Base-by-base conservation (phyloP, 53 echinoderm and acorn worm species). In the Apostichopus leukothele region DNA sequence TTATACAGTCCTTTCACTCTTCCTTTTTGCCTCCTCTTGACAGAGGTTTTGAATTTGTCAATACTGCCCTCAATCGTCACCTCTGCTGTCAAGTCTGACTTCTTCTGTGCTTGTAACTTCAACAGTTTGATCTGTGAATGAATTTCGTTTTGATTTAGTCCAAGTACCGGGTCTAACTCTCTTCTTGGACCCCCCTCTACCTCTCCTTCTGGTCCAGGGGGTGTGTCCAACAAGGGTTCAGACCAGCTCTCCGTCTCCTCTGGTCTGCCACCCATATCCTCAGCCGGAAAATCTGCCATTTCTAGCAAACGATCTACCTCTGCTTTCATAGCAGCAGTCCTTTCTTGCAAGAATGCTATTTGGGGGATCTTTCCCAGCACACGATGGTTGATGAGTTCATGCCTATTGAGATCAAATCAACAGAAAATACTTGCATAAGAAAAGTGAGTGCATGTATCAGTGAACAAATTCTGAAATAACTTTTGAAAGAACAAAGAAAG, bases 321-420 rank as follows among this genome's bases (percentile, higher is more conserved):
- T 22, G 99, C 92, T 9, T 88, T 88, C 77, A 81, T 93, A 50
- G 96, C 96, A 25, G 93, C 93, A 50, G 83, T 92, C 83, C 92
- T 99, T 86, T 99, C 99, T 63, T 92, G 91, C 19, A 96, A 26
- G 90, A 99, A 99, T 16, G 91, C 76, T 12, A 99, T 88, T 6
- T 92, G 84, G 14, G 99, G 99, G 9, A 93, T 89, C 19, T 93
- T 95, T 5, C 95, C 93, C 1, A 99, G 67, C 22, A 99, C 87
- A 4, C 91, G 91, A 50, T 92, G 89, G 55, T 93, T 92, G 19
- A 96, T 94, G 61, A 99, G 87, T 75, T 90, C 83, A 75, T 92
- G 94, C 75, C 99, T 99, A 83, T 12, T 20, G 63, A 74, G 23
- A 84, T 84, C 80, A 22, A 91, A 77, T 11, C 13, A 22, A 78